These are phyloP conservation scores for Tautogolabrus adspersus DNA, from an alignment of 2,113 vertebrate species.

Conservation along the genomic window DNA sequence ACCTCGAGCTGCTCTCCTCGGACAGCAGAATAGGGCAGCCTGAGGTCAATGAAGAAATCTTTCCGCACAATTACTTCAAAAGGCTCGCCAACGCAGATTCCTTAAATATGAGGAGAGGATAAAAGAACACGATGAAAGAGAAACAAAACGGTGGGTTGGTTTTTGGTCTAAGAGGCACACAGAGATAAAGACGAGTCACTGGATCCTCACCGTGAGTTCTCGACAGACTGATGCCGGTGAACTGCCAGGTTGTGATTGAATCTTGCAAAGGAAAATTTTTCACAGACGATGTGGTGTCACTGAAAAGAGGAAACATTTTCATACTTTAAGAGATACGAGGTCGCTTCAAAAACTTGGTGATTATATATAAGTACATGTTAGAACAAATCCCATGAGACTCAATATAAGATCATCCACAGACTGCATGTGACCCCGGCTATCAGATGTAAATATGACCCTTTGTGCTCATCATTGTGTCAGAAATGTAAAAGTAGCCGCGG, in stretches of 20 bases:
- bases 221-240: conserved; percentile 89
- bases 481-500: no score
- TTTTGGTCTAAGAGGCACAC: neutral
- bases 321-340: no score
- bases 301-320: conserved; percentile 19
- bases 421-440: no score
- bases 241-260: conserved; percentile 92
- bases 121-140: neutral
- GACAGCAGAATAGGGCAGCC: conserved; percentile 81
- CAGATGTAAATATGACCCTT: no score
- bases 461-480: no score
- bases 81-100: conserved; percentile 89
- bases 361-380: no score
- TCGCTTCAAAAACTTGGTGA: no score
- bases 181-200: neutral
- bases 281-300: neutral
- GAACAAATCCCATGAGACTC: no score
- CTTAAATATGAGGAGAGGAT: conserved; percentile 67
- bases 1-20: conserved; percentile 82
- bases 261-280: conserved; percentile 81
- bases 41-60: conserved; percentile 88
- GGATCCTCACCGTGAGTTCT: conserved; percentile 62
- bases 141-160: neutral
- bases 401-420: no score
- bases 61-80: conserved; percentile 86